These are phyloP conservation scores for Monochamus saltuarius DNA, from an alignment of 1,140 invertebrate genomes.

Conservation along the genomic window DNA sequence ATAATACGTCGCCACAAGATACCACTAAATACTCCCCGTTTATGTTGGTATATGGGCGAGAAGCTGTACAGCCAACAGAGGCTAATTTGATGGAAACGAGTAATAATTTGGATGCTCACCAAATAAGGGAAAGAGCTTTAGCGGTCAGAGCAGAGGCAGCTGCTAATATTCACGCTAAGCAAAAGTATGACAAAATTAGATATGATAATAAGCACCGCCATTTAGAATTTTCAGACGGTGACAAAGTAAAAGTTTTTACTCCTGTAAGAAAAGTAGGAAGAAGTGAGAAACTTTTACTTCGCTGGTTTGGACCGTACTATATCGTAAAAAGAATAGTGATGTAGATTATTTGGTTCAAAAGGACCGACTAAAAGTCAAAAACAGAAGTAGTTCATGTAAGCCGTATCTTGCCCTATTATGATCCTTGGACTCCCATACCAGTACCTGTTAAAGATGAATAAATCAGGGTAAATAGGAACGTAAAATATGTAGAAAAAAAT, in stretches of 20 bases:
- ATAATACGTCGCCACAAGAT: constrained; percentile 29
- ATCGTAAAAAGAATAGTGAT: constrained; percentile 15
- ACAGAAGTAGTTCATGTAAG: constrained; percentile 18
- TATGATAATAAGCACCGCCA: constrained; percentile 21
- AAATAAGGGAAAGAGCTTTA: constrained; percentile 19
- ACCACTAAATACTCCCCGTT: constrained; percentile 25
- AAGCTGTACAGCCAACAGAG: constrained; percentile 27
- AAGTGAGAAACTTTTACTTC: constrained; percentile 25
- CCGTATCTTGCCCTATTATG: constrained; percentile 17
- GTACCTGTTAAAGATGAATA: too few species aligned
- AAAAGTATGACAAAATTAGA: too few species aligned
- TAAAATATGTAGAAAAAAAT: too few species aligned
- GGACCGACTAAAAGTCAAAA: constrained; percentile 7
- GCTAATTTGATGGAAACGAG: constrained; percentile 12
- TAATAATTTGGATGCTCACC: background rate
- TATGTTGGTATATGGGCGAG: constrained; percentile 26
- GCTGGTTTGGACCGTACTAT: constrained; percentile 25
- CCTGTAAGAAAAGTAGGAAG: constrained; percentile 24
- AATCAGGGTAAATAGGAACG: too few species aligned
- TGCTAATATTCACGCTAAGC: constrained; percentile 11
- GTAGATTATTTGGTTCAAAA: constrained; percentile 19
- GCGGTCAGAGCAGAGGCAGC: constrained; percentile 17
- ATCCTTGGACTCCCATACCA: constrained; percentile 14
- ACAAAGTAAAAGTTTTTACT: constrained; percentile 22
- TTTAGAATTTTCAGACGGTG: constrained; percentile 9